Conservation (phyloP, 2,797 vertebrate genomes). For the Phoeniculus purpureus region DNA sequence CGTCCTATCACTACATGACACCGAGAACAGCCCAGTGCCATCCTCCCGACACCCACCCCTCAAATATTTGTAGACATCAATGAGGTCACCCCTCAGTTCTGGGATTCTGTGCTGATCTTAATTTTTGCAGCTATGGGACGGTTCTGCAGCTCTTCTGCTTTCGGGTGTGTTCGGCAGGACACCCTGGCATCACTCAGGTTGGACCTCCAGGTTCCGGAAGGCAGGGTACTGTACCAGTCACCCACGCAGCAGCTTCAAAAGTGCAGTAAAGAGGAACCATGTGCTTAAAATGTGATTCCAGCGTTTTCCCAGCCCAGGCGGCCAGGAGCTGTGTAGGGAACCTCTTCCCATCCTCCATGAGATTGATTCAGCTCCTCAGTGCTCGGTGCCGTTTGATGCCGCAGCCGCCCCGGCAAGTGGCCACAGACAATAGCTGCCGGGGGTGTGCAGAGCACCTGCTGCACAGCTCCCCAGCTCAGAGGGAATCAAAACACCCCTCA, state of each 20-base stretch:
- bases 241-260: not conserved
- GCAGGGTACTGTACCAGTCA: not conserved
- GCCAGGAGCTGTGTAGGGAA: not conserved
- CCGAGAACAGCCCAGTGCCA: too few species aligned
- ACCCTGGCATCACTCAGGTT: too few species aligned
- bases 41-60: too few species aligned
- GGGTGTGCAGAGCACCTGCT: accelerated
- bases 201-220: not conserved
- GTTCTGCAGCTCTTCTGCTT: not conserved
- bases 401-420: not conserved
- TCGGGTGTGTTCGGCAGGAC: not conserved
- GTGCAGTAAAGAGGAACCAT: not conserved
- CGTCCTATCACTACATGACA: too few species aligned
- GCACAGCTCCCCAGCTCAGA: not conserved
- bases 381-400: not conserved
- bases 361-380: not conserved
- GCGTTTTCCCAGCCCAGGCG: not conserved
- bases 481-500: not conserved
- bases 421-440: not conserved
- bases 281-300: not conserved
- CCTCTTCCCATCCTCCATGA: not conserved
- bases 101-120: too few species aligned
- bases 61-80: too few species aligned
- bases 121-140: not conserved
- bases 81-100: too few species aligned